phyloP scores from a whole-genome alignment of 1,140 invertebrate genomes.

The Theocolax elegans region DNA sequence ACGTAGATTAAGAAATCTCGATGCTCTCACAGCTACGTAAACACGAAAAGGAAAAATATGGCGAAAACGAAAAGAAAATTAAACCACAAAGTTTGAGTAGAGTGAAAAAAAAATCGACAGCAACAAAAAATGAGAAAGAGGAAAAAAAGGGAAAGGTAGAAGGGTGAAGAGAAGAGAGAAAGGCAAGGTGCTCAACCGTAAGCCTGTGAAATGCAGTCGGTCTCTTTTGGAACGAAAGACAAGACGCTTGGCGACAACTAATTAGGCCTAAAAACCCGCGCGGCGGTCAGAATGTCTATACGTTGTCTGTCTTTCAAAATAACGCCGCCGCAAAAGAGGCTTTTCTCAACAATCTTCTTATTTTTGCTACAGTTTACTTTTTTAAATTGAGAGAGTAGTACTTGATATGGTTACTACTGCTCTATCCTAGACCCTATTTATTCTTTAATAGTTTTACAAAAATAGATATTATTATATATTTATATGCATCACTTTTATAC shows the following conservation, averaged over 20 bases:
- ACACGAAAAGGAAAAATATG: conserved; percentile 35
- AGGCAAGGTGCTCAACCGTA: conserved; percentile 44
- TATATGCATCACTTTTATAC: too few relatives aligned
- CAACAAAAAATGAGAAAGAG: conserved; percentile 11
- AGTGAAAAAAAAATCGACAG: conserved; percentile 12
- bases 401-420: conserved; percentile 5
- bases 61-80: too few relatives aligned
- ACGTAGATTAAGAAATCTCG: conserved; percentile 37
- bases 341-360: not conserved
- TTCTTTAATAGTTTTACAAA: too few relatives aligned
- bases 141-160: conserved; percentile 7
- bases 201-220: conserved; percentile 49
- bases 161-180: conserved; percentile 13
- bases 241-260: conserved; percentile 65
- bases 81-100: not conserved
- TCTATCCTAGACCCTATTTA: not conserved
- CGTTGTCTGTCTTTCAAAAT: conserved; percentile 6
- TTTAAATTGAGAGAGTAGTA: not conserved
- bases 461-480: too few relatives aligned
- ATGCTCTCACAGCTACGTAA: too few relatives aligned
- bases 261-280: conserved; percentile 66
- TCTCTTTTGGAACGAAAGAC: conserved; percentile 51
- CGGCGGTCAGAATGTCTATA: conserved; percentile 54
- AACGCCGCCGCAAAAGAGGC: not conserved
- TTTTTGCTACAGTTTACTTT: not conserved